phyloP scores from a whole-genome alignment of 2,888 invertebrate genomes.

The Rotaria sp. region DNA sequence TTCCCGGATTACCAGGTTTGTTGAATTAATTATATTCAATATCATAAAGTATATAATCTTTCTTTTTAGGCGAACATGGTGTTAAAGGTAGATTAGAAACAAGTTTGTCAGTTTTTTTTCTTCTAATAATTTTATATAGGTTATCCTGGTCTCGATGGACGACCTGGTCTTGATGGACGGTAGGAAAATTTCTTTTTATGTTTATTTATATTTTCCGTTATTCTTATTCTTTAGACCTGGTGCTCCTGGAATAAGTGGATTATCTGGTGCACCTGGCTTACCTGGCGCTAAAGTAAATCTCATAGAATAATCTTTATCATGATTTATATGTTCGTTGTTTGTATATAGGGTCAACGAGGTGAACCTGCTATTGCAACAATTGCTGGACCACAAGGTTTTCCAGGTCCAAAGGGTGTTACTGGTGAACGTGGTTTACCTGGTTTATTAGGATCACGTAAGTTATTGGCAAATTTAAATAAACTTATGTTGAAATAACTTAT shows the following conservation, averaged over 20 bases:
- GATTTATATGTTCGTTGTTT: neutral
- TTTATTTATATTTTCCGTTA: neutral
- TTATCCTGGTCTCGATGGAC: neutral
- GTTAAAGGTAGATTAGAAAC: neutral
- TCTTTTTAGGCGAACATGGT: constrained; percentile 19
- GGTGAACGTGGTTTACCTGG: neutral
- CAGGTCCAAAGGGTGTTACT: neutral
- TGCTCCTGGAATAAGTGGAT: neutral
- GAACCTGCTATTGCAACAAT: neutral
- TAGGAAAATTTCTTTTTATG: neutral
- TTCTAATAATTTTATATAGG: neutral
- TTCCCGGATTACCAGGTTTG: neutral
- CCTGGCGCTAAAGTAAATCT: constrained; percentile 11
- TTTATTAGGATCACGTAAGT: neutral
- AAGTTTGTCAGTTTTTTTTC: neutral
- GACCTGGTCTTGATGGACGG: neutral
- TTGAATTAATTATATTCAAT: neutral
- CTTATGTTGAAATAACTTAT: neutral
- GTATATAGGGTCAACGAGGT: neutral
- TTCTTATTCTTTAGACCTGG: neutral
- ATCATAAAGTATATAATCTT: neutral
- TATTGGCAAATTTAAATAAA: neutral
- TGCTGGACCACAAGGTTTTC: neutral
- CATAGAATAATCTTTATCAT: too few species aligned
- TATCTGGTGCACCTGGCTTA: neutral